Evolutionary conservation across 2,113 vertebrate genomes (phyloP), one percentile per base, ranked within the genome.

Genomic region (Lepidothrix coronata): DNA sequence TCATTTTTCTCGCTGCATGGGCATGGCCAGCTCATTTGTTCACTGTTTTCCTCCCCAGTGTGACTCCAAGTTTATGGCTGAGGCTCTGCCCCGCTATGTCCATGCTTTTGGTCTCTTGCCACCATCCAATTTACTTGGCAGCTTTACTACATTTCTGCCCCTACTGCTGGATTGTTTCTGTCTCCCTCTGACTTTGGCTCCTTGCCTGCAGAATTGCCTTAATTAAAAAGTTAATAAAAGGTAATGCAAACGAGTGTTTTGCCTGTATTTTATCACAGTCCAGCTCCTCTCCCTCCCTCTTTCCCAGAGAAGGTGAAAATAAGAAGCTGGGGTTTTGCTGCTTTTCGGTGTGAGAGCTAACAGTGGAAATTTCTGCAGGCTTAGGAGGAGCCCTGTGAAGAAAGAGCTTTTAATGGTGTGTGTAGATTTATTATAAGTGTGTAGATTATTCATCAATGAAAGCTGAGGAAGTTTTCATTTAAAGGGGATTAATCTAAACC

Each of bases 161-260:
- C 63, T 44, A 18, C 59, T 67, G 57, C 75, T 81, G 79, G 73
- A 41, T 90, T 92, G 19, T 59, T 95, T 83, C 84, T 71, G 55
- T 83, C 83, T 95, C 72, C 68, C 44, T 90, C 90, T 84, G 76
- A 90, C 48, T 77, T 95, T 77, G 92, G 88, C 90, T 93, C 55
- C 41, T 77, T 84, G 92, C 89, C 93, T 72, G 52, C 65, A 71
- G 88, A 94, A 88, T 78, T 91, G 85, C 75, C 94, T 95, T 96
- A 95, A 97, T 96, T 96, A 93, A 96, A 97, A 96, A 96, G 85
- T 91, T 97, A 94, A 96, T 96, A 88, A 93, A 95, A 96, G 88
- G 85, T 93, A 90, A 88, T 90, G 79, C 79, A 71, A 95, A 91
- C 0, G 3, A 88, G 68, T 3, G 0, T 90, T 95, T 95, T 94